Conservation (phyloP, 1,140 invertebrate species). For the Proctacanthus coquilletti region DNA sequence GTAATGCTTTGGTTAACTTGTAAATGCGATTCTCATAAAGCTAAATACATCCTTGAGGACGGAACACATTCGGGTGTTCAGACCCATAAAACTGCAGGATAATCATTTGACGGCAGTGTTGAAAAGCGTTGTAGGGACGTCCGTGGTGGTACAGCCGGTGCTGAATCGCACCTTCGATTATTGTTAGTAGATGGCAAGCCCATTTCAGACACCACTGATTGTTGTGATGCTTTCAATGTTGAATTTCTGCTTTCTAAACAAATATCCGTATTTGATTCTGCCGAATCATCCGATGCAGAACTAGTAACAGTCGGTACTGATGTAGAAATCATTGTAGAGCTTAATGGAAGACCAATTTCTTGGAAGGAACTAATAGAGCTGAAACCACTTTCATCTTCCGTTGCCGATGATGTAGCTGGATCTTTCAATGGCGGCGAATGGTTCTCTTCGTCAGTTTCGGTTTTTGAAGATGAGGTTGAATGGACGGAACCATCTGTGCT, state of each 20-base stretch:
- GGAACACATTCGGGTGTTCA: no score
- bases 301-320: background rate
- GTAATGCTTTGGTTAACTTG: no score
- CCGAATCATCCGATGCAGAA: background rate
- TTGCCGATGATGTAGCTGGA: slow-evolving; percentile 14
- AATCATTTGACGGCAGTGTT: slow-evolving; percentile 26
- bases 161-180: slow-evolving; percentile 9
- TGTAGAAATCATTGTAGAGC: slow-evolving; percentile 19
- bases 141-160: slow-evolving; percentile 15
- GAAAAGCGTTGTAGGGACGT: slow-evolving; percentile 26
- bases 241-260: slow-evolving; percentile 20
- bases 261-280: background rate
- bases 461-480: slow-evolving; percentile 28
- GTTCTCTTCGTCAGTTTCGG: slow-evolving; percentile 25
- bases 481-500: slow-evolving; percentile 29
- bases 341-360: slow-evolving; percentile 48
- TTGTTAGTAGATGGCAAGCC: slow-evolving; percentile 8
- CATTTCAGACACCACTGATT: slow-evolving; percentile 21
- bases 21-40: no score
- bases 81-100: slow-evolving; percentile 24
- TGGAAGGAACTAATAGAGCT: slow-evolving; percentile 69
- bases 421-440: background rate
- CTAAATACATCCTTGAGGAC: no score
- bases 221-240: slow-evolving; percentile 14
- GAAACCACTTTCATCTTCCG: slow-evolving; percentile 65